Evolutionary conservation across 2,797 vertebrate species (phyloP).

Genomic region (Zalophus californianus): DNA sequence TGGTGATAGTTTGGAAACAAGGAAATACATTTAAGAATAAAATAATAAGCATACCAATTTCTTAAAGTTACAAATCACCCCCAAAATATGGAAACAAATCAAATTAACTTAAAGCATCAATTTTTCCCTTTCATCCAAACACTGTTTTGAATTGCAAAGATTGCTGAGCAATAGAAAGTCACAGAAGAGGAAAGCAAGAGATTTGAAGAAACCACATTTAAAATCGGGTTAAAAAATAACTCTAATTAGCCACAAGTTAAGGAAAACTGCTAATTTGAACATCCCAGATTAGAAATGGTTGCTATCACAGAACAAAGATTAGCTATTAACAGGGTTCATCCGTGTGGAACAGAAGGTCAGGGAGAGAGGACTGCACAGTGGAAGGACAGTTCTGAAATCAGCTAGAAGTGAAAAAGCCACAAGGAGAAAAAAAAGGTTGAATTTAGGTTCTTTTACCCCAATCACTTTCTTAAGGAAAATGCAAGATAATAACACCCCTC

Average conservation of each 20-base stretch:
- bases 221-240: constrained; percentile 32
- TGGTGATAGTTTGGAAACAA: neutral
- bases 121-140: neutral
- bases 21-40: neutral
- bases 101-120: neutral
- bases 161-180: neutral
- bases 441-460: neutral
- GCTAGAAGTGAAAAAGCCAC: neutral
- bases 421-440: neutral
- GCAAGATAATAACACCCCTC: neutral
- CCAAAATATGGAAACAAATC: neutral
- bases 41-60: neutral
- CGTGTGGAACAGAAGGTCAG: neutral
- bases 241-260: constrained; percentile 40
- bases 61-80: neutral
- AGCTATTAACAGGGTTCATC: constrained; percentile 1
- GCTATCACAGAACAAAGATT: neutral
- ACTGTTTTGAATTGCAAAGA: neutral
- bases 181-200: neutral
- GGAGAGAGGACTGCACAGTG: neutral
- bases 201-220: neutral
- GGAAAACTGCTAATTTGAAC: constrained; percentile 15
- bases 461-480: neutral
- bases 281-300: neutral
- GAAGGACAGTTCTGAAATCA: neutral